Evolutionary conservation across 2,888 invertebrate genomes (phyloP).

Genomic region (Dynastes grantii): DNA sequence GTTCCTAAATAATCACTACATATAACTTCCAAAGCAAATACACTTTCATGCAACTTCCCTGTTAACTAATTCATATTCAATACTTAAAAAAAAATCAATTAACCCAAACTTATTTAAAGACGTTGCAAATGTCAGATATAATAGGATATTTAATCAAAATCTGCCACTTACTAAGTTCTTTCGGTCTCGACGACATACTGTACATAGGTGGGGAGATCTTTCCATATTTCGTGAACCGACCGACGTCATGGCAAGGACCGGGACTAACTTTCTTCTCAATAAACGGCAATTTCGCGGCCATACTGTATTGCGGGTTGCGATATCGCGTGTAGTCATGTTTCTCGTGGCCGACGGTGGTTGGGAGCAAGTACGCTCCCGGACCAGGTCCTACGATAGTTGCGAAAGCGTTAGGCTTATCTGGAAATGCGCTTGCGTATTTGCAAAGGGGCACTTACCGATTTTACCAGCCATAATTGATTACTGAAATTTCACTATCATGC

Average conservation of each 20-base stretch:
- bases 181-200: slow-evolving; percentile 58
- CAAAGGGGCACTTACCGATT: slow-evolving; percentile 37
- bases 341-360: slow-evolving; percentile 75
- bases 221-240: slow-evolving; percentile 71
- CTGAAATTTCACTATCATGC: slow-evolving; percentile 49
- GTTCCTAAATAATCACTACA: no score
- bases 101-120: no score
- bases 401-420: no score
- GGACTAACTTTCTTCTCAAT: slow-evolving; percentile 65
- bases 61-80: no score
- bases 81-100: no score
- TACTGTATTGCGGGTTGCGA: slow-evolving; percentile 78
- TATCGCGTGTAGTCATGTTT: slow-evolving; percentile 77
- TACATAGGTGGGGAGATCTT: slow-evolving; percentile 72
- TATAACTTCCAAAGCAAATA: no score
- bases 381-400: slow-evolving; percentile 75
- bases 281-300: slow-evolving; percentile 70
- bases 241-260: slow-evolving; percentile 71
- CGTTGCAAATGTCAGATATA: no score
- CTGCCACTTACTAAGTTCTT: slow-evolving; percentile 53
- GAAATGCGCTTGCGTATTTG: no score
- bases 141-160: not conserved
- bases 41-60: no score
- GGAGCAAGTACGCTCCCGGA: slow-evolving; percentile 78
- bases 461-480: slow-evolving; percentile 47